Evolutionary conservation across 2,113 vertebrate genomes (phyloP).

Genomic region (Colius striatus): DNA sequence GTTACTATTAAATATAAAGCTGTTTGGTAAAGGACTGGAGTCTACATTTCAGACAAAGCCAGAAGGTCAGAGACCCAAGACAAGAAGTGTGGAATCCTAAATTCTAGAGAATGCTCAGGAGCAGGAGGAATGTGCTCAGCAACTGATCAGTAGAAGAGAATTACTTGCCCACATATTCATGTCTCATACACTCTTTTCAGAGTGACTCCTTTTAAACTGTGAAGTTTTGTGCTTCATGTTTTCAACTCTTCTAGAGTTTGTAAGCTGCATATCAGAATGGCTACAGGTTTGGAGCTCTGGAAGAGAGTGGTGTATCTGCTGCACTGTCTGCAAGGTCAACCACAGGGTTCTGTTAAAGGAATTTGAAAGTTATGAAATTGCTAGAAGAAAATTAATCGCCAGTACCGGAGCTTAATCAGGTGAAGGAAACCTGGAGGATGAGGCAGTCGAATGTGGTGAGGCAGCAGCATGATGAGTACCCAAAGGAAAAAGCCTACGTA

Average conservation of each 20-base stretch:
- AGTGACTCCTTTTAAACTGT: neutral
- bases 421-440: fast-evolving
- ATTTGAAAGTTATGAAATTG: fast-evolving
- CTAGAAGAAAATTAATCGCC: fast-evolving
- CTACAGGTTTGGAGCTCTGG: neutral
- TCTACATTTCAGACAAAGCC: neutral
- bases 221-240: neutral
- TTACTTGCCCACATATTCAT: neutral
- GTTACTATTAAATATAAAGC: neutral
- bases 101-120: neutral
- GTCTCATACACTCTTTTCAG: neutral
- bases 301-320: fast-evolving
- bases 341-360: fast-evolving
- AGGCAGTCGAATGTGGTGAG: fast-evolving
- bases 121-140: neutral
- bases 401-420: fast-evolving
- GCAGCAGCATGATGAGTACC: fast-evolving
- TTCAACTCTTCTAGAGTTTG: neutral
- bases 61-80: neutral
- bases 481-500: fast-evolving
- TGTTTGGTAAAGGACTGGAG: neutral
- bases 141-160: neutral
- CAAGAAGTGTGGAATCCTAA: neutral
- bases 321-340: fast-evolving
- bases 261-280: fast-evolving